A percentile compares a stretch with the other conserved stretches of the same genome.
These are phyloP conservation scores for Exephanes ischioxanthus DNA, from an alignment of 2,888 invertebrate species.

Conservation along the genomic window DNA sequence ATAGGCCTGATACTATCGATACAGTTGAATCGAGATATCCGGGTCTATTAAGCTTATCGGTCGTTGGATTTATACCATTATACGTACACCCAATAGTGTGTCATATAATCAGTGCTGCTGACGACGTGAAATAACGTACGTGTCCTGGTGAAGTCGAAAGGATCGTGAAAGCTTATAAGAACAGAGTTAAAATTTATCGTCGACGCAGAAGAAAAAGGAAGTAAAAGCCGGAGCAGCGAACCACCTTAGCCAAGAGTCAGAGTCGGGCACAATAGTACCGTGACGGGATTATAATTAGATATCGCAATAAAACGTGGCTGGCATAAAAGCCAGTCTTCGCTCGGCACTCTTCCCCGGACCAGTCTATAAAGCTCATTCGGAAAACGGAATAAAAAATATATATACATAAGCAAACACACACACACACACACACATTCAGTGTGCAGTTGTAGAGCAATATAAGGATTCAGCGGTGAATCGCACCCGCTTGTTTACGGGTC, in stretches of 20 bases:
- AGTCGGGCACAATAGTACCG: conserved; percentile 65
- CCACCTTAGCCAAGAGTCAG: conserved; percentile 58
- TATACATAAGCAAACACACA: background rate
- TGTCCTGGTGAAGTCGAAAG: conserved; percentile 51
- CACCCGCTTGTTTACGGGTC: conserved; percentile 80
- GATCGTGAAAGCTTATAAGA: conserved; percentile 25
- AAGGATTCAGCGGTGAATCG: conserved; percentile 63
- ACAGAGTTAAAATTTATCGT: conserved; percentile 56
- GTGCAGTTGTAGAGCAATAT: conserved; percentile 14
- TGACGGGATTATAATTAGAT: conserved; percentile 72
- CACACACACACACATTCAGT: background rate
- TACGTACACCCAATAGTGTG: conserved; percentile 39
- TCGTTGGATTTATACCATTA: conserved; percentile 53
- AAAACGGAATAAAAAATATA: conserved; percentile 43
- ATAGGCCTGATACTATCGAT: conserved; percentile 49
- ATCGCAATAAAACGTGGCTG: conserved; percentile 72
- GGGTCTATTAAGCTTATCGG: conserved; percentile 61
- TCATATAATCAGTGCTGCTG: conserved; percentile 56
- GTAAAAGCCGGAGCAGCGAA: conserved; percentile 45
- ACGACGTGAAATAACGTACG: conserved; percentile 61
- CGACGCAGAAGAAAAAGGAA: conserved; percentile 33
- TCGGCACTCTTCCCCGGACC: conserved; percentile 37
- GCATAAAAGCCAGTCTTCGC: conserved; percentile 69
- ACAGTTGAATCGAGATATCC: conserved; percentile 58
- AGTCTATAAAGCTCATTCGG: conserved; percentile 69